A percentile compares a stretch with the other conserved stretches of the same genome.
phyloP scores from a whole-genome alignment of 2,113 vertebrate species.

The Leucoraja erinaceus region DNA sequence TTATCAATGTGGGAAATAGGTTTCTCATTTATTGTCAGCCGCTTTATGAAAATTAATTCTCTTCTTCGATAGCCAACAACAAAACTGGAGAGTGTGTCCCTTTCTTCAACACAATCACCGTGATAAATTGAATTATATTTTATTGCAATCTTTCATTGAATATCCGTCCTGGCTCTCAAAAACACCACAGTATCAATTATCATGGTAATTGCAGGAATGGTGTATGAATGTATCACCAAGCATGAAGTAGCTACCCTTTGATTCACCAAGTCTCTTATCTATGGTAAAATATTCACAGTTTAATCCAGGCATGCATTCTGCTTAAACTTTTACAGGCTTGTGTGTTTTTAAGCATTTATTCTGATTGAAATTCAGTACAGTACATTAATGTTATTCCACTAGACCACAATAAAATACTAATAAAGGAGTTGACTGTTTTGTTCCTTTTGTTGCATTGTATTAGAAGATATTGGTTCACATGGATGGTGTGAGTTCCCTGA shows the following conservation, averaged over 20 bases:
- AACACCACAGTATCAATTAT: background rate
- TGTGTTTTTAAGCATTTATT: background rate
- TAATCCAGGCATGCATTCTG: background rate
- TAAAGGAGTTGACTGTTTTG: too few relatives aligned
- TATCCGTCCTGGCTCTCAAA: background rate
- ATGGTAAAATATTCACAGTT: slow-evolving; percentile 24
- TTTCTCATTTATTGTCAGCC: background rate
- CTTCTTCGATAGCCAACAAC: background rate
- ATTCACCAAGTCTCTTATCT: background rate
- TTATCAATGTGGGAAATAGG: background rate
- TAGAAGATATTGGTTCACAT: background rate
- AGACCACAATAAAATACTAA: too few relatives aligned
- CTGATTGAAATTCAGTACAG: background rate
- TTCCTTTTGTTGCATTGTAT: too few relatives aligned
- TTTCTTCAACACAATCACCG: background rate
- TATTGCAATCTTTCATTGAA: background rate
- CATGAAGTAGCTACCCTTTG: background rate
- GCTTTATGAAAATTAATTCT: background rate
- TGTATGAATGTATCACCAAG: background rate
- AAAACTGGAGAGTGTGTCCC: background rate
- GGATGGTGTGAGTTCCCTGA: background rate
- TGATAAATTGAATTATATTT: background rate
- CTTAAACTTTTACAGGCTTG: background rate
- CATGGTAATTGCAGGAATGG: background rate
- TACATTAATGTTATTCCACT: background rate